Base-by-base conservation (phyloP, 2,888 invertebrate species). In the Sisyra terminalis region DNA sequence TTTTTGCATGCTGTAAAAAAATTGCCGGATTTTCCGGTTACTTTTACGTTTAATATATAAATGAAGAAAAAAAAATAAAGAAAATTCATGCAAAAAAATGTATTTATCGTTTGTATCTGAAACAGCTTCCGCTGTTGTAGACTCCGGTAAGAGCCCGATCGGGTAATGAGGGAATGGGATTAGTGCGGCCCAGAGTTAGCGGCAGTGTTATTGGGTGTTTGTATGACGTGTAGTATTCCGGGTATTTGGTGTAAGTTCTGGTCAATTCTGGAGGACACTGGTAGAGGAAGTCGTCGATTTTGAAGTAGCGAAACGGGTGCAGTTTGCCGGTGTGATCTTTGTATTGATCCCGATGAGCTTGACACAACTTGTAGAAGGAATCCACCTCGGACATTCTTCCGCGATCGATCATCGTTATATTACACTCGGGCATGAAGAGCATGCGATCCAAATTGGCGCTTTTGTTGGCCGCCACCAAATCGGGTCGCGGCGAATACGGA, bases 291-390 rank as follows among this genome's bases (percentile, higher is more conserved):
- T 59, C 58, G 0, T 65, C 55, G 1, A 63, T 60, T 46, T 62
- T 66, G 55, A 76, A 78, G 54, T 69, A 76, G 39, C 62, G 53
- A 36, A 75, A 52, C 1, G 75, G 73, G 56, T 76, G 75, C 46
- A 71, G 51, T 2, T 65, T 61, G 42, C 70, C 71, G 2, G 69
- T 60, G 46, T 68, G 67, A 34, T 75, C 74, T 56, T 69, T 69
- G 53, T 75, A 75, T 53, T 72, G 73, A 51, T 74, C 70, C 45
- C 77, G 63, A 47, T 74, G 71, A 29, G 66, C 58, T 53, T 75
- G 76, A 46, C 67, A 65, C 17, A 66, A 66, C 51, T 62, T 57
- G 47, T 65, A 67, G 47, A 67, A 63, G 47, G 64, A 54, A 46
- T 67, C 65, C 24, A 67, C 58, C 55, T 66, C 66, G 41, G 54